Conservation (phyloP, 2,888 invertebrate genomes). For the Druceiella hillmani region DNA sequence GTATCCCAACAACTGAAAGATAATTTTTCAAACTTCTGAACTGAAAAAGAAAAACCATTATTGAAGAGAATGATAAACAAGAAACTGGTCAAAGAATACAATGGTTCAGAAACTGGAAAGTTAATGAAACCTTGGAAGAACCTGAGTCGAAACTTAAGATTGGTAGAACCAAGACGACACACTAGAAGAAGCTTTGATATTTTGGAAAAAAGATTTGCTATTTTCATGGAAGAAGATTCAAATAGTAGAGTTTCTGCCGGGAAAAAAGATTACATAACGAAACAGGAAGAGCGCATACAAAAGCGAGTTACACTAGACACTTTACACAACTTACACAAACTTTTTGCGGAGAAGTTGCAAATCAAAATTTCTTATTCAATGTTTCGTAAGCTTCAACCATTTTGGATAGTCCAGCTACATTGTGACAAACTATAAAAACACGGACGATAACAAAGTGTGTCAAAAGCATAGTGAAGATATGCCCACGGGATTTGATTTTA, state of each 20-base stretch:
- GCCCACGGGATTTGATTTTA: constrained; percentile 3
- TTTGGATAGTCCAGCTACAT: constrained; percentile 13
- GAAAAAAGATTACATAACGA: constrained; percentile 14
- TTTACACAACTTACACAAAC: constrained; percentile 13
- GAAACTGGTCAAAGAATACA: constrained; percentile 13
- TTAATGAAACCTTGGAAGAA: constrained; percentile 15
- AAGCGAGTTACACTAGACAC: constrained; percentile 16
- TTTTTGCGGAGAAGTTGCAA: constrained; percentile 10
- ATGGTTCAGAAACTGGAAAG: constrained; percentile 11
- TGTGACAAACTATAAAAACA: constrained; percentile 13
- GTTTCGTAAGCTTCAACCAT: too few species aligned
- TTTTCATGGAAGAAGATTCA: constrained; percentile 12
- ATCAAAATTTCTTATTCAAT: constrained; percentile 9
- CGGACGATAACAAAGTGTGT: constrained; percentile 13
- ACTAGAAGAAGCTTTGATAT: constrained; percentile 6
- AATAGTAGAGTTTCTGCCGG: constrained; percentile 14
- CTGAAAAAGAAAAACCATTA: constrained; percentile 13
- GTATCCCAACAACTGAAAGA: constrained; percentile 16
- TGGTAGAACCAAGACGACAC: constrained; percentile 10
- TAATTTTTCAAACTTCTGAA: constrained; percentile 11
- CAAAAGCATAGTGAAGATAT: constrained; percentile 9
- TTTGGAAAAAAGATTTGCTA: constrained; percentile 9
- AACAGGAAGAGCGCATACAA: constrained; percentile 13
- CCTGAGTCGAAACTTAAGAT: constrained; percentile 11
- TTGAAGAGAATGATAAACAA: constrained; percentile 12